Conservation (phyloP, 37 sponge, comb jelly and placozoan species). For the Halisarca cf. caerulea region DNA sequence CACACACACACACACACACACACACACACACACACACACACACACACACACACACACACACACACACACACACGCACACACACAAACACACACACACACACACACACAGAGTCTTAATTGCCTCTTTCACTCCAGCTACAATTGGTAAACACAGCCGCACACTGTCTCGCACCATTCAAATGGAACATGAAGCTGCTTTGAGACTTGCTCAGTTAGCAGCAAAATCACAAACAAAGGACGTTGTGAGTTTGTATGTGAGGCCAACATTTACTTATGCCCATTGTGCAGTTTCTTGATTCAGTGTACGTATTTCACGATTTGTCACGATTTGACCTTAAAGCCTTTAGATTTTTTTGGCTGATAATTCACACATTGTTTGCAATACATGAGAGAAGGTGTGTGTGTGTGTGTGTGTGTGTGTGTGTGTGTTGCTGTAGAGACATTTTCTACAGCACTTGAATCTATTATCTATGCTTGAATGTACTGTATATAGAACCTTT, state of each 20-base stretch:
- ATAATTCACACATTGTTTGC: too few species aligned
- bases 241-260: background rate
- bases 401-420: too few species aligned
- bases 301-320: too few species aligned
- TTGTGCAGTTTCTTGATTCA: too few species aligned
- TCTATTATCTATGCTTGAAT: too few species aligned
- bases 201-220: background rate
- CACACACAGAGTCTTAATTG: background rate
- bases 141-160: background rate
- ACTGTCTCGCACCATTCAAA: constrained; percentile 12
- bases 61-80: constrained; percentile 11
- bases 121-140: background rate
- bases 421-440: too few species aligned
- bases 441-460: too few species aligned
- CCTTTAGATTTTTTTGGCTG: too few species aligned
- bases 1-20: constrained; percentile 50
- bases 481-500: too few species aligned
- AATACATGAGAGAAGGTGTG: too few species aligned
- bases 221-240: background rate
- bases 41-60: constrained; percentile 43
- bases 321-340: too few species aligned
- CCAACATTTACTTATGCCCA: too few species aligned
- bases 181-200: background rate
- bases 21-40: constrained; percentile 46
- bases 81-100: background rate